Evolutionary conservation across 2,797 vertebrate species (phyloP).

Genomic region (Acanthurus lineatus): DNA sequence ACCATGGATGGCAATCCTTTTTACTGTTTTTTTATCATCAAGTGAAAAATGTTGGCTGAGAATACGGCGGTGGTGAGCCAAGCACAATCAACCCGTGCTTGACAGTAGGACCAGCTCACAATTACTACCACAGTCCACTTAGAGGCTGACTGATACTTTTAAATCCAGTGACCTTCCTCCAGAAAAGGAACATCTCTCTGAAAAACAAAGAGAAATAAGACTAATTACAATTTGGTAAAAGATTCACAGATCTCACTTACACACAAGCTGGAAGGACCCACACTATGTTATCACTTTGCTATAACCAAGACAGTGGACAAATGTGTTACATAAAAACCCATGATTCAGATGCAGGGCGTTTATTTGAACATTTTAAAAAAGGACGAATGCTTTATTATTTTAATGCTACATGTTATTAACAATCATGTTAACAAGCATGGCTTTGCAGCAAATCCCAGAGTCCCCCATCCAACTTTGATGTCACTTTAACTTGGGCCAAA

Average conservation of each 20-base stretch:
- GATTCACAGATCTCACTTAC: slow-evolving; percentile 1
- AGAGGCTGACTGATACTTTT: slow-evolving; percentile 63
- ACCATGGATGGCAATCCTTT: slow-evolving; percentile 92
- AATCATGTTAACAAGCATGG: neutral
- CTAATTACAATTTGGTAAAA: slow-evolving; percentile 9
- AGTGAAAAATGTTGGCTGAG: slow-evolving; percentile 67
- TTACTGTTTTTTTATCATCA: slow-evolving; percentile 78
- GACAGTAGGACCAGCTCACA: slow-evolving; percentile 65
- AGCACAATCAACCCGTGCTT: slow-evolving; percentile 68
- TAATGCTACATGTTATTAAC: neutral
- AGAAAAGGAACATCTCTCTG: slow-evolving; percentile 76
- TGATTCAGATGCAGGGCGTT: neutral
- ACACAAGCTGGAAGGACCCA: slow-evolving; percentile 11
- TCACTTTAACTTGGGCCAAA: slow-evolving; percentile 12
- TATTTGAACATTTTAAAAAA: slow-evolving; percentile 3
- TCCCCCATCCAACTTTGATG: neutral
- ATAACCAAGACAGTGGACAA: neutral
- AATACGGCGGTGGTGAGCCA: slow-evolving; percentile 59
- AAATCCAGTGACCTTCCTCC: slow-evolving; percentile 78
- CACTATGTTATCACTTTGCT: neutral
- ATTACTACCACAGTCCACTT: slow-evolving; percentile 61
- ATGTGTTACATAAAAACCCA: neutral
- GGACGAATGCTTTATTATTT: neutral
- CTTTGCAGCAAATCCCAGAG: slow-evolving; percentile 1
- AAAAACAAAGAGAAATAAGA: slow-evolving; percentile 62